Base-by-base conservation (phyloP, 2,113 vertebrate genomes). In the Upupa epops region DNA sequence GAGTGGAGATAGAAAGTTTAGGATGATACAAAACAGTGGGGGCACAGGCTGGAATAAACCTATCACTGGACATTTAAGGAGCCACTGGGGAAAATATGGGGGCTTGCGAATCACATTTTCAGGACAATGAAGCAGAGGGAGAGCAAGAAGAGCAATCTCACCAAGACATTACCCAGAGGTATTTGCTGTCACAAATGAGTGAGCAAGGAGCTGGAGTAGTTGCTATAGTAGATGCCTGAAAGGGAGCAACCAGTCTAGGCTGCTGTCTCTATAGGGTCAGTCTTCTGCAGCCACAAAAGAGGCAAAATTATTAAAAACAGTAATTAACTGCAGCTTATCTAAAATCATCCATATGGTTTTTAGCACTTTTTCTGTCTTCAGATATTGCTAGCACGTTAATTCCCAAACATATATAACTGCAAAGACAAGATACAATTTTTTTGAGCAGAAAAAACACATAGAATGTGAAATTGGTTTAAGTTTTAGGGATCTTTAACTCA, bases 41-140 rank as follows among this genome's bases (percentile, higher is more conserved):
- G 13, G 5, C 2, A 24, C 6, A 25, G 19, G 3, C 26, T 74
- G 17, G 28, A 61, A 49, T 21, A 45, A 64, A 72, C 8, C 8
- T 19, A 29, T 46, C 13, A 3, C n/a, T 52, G 1, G 1, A 0
- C 8, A 2, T 36, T 16, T 45, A 58, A 64, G 26, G 25, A 75
- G 3, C 19, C 26, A 17, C 2, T 2, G 20, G 51, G n/a, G 9
- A 15, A 75, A 19, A 45, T 2, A 4, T 0, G 0, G 17, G 15
- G 61, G 1, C 13, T 60, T 66, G 11, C 1, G 1, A 56, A 9
- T 56, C 26, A 24, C 32, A 16, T 0, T 2, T 21, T 42, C 24
- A 32, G 37, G 29, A 59, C 5, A 25, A 37, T 34, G 34, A 71
- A 48, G 8, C 9, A 82, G 28, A 51, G 34, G 16, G 5, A 88